phyloP scores from a whole-genome alignment of 2,888 invertebrate species.

The Trissonchulus latispiculum region DNA sequence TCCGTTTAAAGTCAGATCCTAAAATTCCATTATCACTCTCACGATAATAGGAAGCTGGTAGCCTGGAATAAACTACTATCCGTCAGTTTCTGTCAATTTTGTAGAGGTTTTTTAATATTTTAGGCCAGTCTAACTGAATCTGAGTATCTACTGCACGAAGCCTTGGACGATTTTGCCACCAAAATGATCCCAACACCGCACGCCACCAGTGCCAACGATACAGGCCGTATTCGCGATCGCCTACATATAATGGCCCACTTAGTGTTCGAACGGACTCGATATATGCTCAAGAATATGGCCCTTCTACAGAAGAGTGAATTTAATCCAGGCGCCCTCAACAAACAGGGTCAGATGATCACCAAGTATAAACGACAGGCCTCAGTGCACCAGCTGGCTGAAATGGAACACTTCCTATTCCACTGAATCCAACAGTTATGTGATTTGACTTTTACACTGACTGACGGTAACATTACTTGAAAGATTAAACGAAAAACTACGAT shows the following conservation, averaged over 20 bases:
- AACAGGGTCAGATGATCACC: background rate
- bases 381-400: too few species aligned
- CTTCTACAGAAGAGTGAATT: constrained; percentile 17
- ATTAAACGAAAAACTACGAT: too few species aligned
- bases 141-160: constrained; percentile 19
- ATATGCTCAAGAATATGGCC: constrained; percentile 14
- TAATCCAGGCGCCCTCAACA: background rate
- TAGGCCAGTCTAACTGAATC: constrained; percentile 20
- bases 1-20: too few species aligned
- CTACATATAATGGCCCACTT: constrained; percentile 18
- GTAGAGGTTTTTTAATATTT: too few species aligned
- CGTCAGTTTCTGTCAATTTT: too few species aligned
- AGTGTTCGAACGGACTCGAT: constrained; percentile 20
- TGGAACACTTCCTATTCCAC: too few species aligned
- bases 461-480: too few species aligned
- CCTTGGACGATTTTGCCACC: constrained; percentile 2
- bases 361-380: constrained; percentile 5
- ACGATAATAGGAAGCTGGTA: too few species aligned
- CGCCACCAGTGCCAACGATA: background rate
- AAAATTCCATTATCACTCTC: too few species aligned
- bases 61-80: too few species aligned
- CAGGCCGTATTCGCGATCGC: background rate
- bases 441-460: too few species aligned
- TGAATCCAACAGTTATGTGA: too few species aligned
- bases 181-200: background rate